Evolutionary conservation across 2,888 invertebrate species (phyloP), one percentile per base, ranked within the genome.

Genomic region (Coelopa pilipes): DNA sequence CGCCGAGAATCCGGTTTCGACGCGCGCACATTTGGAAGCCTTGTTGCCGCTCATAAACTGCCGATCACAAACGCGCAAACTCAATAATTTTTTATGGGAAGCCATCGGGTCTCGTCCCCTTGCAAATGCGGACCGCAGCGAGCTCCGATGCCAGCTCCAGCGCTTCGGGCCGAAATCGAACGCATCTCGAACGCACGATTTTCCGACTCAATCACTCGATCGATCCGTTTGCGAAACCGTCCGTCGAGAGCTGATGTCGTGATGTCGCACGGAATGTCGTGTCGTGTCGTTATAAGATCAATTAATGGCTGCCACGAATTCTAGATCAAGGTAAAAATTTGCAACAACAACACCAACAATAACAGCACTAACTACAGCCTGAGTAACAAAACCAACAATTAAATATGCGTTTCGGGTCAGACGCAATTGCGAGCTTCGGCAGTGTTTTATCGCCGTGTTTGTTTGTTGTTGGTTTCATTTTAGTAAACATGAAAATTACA

Each of bases 221-320:
- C 34, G 19, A 15, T 34, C 34, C 11, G 11, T 7, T 21, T 67
- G 53, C 67, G 53, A 53, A 53, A 53, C n/a, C n/a, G 10, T 13
- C 10, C 34, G 45, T 45, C 10, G 53, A 13, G 13, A 10, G 3
- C n/a, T 53, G 21, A 80, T 81, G 82, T 84, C 84, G 85, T 85
- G 84, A 84, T 84, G 84, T 84, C 80, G 83, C 83, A 81, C 81
- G 79, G 80, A 81, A 81, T 84, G 63, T 69, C 70, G 13, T 71
- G 67, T 55, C 34, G 82, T 84, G 83, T 82, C 84, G 83, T 84
- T 83, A 84, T 81, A 79, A 84, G 85, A 84, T 85, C 85, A 85
- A 84, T 85, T 85, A 83, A 83, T 62, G 24, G 53, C 46, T 19
- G 53, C 15, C 53, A 53, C 15, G 82, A 75, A 85, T 84, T 84